Evolutionary conservation across 2,888 invertebrate species (phyloP), one percentile per base, ranked within the genome.

Genomic region (Incurvaria masculella): DNA sequence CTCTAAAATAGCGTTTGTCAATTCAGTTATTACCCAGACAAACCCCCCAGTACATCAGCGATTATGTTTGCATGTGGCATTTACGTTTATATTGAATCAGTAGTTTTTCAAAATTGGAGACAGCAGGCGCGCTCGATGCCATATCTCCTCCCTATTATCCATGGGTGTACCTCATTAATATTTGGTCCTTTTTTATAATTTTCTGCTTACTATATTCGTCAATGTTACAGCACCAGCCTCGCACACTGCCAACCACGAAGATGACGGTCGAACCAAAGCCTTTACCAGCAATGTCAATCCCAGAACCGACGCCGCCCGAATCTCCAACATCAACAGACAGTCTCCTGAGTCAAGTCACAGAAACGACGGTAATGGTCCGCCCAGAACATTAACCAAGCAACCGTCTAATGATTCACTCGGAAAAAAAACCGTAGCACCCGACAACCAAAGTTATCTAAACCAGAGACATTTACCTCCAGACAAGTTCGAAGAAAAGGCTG

Each of bases 211-310:
- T n/a, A n/a, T n/a, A n/a, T n/a, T n/a, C n/a, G n/a, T n/a, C n/a
- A n/a, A n/a, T n/a, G n/a, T 68, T 66, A 19, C 65, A 78, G 78
- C 78, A 78, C 76, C 66, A 63, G 51, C 78, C 78, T 53, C 78
- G 76, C 68, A 68, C 72, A 46, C 64, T 56, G 51, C 74, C 66
- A 38, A 72, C 65, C 55, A 64, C 64, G 55, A 72, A 70, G 62
- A 63, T 66, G 56, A 65, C 62, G 60, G 66, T 62, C 51, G 61
- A 66, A 43, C 65, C 68, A 54, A 67, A 54, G 44, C 74, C 71
- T 53, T 56, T 61, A 48, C 69, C 70, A 54, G 76, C 75, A 65
- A 61, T 62, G 59, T 68, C 64, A 43, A 74, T 76, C 41, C 73
- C 74, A 45, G 76, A 74, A 57, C 54, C 72, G 64, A 73, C 64